These are phyloP conservation scores for Recurvirostra avosetta DNA, from an alignment of 2,113 vertebrate genomes.

Conservation along the genomic window DNA sequence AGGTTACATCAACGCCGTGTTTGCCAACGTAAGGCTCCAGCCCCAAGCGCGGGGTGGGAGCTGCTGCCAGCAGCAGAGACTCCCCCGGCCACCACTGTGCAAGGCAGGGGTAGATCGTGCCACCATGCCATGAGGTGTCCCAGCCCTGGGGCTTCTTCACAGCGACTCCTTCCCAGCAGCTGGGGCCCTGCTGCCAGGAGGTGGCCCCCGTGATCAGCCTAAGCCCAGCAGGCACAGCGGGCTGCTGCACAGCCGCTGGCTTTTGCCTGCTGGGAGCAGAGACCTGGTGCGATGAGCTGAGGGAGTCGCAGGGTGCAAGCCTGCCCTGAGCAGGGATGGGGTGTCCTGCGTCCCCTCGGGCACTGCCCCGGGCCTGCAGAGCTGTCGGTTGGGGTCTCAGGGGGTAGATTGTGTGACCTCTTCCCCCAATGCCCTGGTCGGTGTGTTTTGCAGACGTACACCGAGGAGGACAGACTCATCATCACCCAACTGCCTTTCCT, in stretches of 20 bases:
- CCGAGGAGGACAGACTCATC: conserved; percentile 28
- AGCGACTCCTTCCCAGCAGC: fast-evolving
- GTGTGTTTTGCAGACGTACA: conserved; percentile 24
- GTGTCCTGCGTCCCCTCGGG: neutral
- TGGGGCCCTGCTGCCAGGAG: neutral
- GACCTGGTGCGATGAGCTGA: neutral
- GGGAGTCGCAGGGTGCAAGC: neutral
- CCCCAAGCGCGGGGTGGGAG: fast-evolving
- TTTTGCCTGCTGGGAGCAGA: neutral
- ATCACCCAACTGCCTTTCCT: conserved; percentile 55
- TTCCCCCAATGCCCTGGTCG: fast-evolving
- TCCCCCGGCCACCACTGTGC: fast-evolving
- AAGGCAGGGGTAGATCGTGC: neutral
- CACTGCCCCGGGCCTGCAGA: neutral
- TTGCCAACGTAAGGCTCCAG: conserved; percentile 28
- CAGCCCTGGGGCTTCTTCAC: neutral
- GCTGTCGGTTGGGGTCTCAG: neutral
- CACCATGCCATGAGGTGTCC: neutral
- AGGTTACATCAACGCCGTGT: conserved; percentile 66
- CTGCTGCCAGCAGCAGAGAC: neutral
- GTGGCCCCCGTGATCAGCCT: neutral
- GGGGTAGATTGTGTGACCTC: neutral
- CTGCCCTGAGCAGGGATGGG: neutral
- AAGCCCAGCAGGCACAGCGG: neutral
- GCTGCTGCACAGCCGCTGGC: neutral